Conservation (phyloP, 2,797 vertebrate genomes). For the Serranus cabrilla region DNA sequence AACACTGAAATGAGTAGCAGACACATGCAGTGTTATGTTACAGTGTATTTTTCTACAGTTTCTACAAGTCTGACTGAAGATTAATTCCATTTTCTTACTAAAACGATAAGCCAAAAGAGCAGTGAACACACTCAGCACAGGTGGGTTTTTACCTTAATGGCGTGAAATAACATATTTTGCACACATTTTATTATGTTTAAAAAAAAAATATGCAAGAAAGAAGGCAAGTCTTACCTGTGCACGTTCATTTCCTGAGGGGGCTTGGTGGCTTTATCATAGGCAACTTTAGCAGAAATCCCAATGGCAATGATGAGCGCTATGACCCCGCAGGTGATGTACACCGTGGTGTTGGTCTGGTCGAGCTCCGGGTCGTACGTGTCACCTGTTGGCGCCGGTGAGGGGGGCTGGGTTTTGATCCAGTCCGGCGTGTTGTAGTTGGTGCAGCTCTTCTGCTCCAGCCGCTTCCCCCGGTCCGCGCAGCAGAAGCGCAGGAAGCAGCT, state of each 20-base stretch:
- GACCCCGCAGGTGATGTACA: constrained; percentile 97
- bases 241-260: constrained; percentile 99
- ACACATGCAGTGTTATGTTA: background rate
- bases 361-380: constrained; percentile 94
- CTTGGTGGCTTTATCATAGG: constrained; percentile 96
- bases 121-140: background rate
- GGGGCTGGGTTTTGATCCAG: constrained; percentile 93
- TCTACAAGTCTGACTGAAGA: too few relatives aligned
- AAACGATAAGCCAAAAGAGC: background rate
- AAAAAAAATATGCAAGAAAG: background rate
- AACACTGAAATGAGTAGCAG: background rate
- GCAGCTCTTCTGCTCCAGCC: constrained; percentile 93
- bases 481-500: constrained; percentile 98
- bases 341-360: constrained; percentile 97
- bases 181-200: fast-evolving
- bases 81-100: background rate
- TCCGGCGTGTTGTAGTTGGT: constrained; percentile 96
- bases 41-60: background rate
- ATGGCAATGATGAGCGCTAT: constrained; percentile 94
- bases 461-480: constrained; percentile 95
- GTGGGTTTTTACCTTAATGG: background rate
- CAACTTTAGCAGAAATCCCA: constrained; percentile 95
- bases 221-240: constrained; percentile 89
- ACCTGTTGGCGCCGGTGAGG: constrained; percentile 87
- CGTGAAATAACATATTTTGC: background rate